Base-by-base conservation (phyloP, 35 echinoderm and acorn worm genomes). In the Heliocidaris tuberculata region DNA sequence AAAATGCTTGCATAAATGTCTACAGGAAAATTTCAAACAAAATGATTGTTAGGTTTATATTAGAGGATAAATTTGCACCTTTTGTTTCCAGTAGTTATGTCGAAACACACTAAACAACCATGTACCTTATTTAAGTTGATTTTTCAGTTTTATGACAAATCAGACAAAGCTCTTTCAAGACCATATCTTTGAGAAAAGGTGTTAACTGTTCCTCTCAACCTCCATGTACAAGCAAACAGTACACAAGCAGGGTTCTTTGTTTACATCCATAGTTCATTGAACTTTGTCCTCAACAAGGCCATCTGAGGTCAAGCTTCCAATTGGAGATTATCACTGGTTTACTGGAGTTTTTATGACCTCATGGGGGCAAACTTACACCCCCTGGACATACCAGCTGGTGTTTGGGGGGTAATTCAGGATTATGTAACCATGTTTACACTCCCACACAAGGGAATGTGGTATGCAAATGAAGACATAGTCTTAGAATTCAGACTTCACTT, bases 321-420 rank as follows among this genome's bases (percentile, higher is more conserved):
- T 70, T 70, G 60, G 60, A 78, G 65, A 78, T 78, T 78, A 78
- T 8, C 65, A 78, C 65, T 78, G 65, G 19, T 78, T 78, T 78
- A 78, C 19, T 78, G 65, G 65, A 1, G 21, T n/a, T 78, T 70
- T 78, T 78, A 78, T 78, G 27, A 78, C 65, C 65, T 78, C 65
- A 78, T 78, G 65, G 65, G 65, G 65, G 65, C 65, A 78, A 78
- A n/a, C 65, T 78, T 78, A 78, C 65, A 78, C 65, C 65, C 50
- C 65, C 19, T 78, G 65, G 65, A 78, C 27, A 78, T 78, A 78
- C 65, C 65, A 78, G 19, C 21, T 78, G 65, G 65, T n/a, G 17
- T 78, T 78, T 24, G 0, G 21, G 21, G 65, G 65, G 19, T 29
- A n/a, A 24, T 24, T 78, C 2, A 24, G 65, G 21, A 78, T 78